A percentile compares a stretch with the other conserved stretches of the same genome.
Conservation (phyloP, 1,140 invertebrate genomes). For the Conus betulinus region DNA sequence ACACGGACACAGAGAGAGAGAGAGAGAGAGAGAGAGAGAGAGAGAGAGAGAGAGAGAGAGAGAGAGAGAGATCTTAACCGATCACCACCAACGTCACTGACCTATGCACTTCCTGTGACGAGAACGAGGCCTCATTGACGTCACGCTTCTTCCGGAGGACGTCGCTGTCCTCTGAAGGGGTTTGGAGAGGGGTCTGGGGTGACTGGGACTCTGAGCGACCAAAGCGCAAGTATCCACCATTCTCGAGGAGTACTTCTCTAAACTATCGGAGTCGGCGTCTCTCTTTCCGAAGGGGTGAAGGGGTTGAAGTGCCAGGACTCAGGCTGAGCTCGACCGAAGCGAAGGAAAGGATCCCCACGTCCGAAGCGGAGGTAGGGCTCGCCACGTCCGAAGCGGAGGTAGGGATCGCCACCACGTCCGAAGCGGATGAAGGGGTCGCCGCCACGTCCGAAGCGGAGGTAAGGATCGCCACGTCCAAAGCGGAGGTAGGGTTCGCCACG, state of each 20-base stretch:
- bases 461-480: slow-evolving; percentile 44
- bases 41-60: too few species aligned
- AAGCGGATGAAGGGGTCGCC: neutral
- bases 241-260: slow-evolving; percentile 26
- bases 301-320: neutral
- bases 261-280: neutral
- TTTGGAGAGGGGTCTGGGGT: neutral
- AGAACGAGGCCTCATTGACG: neutral
- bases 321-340: slow-evolving; percentile 44
- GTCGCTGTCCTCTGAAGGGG: neutral
- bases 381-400: neutral
- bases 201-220: slow-evolving; percentile 18
- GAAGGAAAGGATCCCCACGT: slow-evolving; percentile 57
- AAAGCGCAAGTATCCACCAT: slow-evolving; percentile 38
- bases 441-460: slow-evolving; percentile 57
- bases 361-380: too few species aligned
- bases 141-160: neutral
- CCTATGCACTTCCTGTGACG: neutral
- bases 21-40: too few species aligned
- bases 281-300: slow-evolving; percentile 40
- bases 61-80: too few species aligned
- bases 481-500: too few species aligned
- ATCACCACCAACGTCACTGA: neutral
- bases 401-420: slow-evolving; percentile 31
- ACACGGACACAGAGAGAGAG: too few species aligned